These are phyloP conservation scores for Altica lythri DNA, from an alignment of 2,888 invertebrate genomes.

Conservation along the genomic window DNA sequence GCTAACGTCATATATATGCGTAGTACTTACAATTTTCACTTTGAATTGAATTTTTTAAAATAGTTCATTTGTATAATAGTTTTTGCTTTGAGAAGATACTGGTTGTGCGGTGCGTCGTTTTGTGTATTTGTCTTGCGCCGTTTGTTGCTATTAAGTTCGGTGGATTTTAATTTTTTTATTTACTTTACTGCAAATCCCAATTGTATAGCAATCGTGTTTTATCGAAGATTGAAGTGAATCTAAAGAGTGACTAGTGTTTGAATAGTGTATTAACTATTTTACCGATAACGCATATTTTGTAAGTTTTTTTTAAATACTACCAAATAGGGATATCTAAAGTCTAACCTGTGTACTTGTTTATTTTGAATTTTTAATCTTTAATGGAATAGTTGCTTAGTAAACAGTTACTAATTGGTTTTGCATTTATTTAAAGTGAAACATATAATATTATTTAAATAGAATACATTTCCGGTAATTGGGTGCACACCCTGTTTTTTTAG, in stretches of 20 bases:
- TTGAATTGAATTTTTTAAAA: too few species aligned
- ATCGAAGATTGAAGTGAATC: constrained; percentile 2
- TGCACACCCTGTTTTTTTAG: constrained; percentile 8
- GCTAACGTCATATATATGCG: too few species aligned
- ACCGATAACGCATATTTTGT: constrained; percentile 3
- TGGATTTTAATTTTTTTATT: constrained; percentile 17
- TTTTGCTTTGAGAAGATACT: too few species aligned
- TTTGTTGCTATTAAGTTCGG: constrained; percentile 19
- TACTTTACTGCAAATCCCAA: constrained; percentile 18
- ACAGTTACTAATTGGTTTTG: constrained; percentile 1
- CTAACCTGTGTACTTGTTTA: not conserved
- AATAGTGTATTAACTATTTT: not conserved
- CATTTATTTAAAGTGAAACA: not conserved
- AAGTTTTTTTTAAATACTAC: not conserved
- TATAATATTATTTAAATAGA: constrained; percentile 4
- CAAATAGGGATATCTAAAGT: too few species aligned
- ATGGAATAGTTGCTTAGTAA: not conserved
- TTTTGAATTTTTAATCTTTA: not conserved
- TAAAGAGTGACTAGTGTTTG: not conserved
- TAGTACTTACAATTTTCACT: too few species aligned
- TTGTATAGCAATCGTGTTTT: constrained; percentile 8
- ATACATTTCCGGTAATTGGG: constrained; percentile 8
- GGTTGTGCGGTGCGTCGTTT: constrained; percentile 22
- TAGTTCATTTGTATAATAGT: too few species aligned
- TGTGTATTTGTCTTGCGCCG: constrained; percentile 18